Conservation (phyloP, 2,888 invertebrate species). For the Dermolepida albohirtum region DNA sequence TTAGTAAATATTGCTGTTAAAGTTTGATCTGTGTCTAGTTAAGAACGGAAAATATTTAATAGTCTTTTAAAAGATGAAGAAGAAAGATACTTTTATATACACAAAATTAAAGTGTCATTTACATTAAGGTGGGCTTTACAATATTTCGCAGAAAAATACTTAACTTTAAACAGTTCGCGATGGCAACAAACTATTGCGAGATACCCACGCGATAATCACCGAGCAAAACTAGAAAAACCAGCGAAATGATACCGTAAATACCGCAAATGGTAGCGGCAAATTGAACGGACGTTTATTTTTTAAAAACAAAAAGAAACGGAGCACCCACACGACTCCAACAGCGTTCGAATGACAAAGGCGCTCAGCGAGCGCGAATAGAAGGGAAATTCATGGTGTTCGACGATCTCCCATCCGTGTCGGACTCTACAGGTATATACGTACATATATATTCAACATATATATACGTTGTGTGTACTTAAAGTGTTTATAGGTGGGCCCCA, state of each 20-base stretch:
- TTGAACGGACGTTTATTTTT: background rate
- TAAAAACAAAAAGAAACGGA: background rate
- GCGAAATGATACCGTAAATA: background rate
- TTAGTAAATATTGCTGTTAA: too few relatives aligned
- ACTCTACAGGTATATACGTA: background rate
- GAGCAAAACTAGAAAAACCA: background rate
- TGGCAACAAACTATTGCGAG: background rate
- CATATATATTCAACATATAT: background rate
- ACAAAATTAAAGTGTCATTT: too few relatives aligned
- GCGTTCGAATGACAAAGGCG: background rate
- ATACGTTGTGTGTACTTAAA: conserved; percentile 15
- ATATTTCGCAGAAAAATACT: too few relatives aligned
- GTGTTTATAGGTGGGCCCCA: conserved; percentile 9
- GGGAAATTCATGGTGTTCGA: background rate
- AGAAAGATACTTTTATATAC: too few relatives aligned
- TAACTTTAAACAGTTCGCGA: background rate
- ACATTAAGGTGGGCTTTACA: too few relatives aligned
- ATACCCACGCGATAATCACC: background rate
- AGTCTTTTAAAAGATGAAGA: too few relatives aligned
- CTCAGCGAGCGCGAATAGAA: background rate
- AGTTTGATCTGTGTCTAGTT: too few relatives aligned
- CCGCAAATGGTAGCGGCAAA: conserved; percentile 17
- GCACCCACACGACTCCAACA: background rate
- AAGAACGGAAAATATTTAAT: too few relatives aligned
- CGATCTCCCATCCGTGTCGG: background rate